Evolutionary conservation across 2,797 vertebrate genomes (phyloP), one percentile per base, ranked within the genome.

Genomic region (Rhabdomys pumilio): DNA sequence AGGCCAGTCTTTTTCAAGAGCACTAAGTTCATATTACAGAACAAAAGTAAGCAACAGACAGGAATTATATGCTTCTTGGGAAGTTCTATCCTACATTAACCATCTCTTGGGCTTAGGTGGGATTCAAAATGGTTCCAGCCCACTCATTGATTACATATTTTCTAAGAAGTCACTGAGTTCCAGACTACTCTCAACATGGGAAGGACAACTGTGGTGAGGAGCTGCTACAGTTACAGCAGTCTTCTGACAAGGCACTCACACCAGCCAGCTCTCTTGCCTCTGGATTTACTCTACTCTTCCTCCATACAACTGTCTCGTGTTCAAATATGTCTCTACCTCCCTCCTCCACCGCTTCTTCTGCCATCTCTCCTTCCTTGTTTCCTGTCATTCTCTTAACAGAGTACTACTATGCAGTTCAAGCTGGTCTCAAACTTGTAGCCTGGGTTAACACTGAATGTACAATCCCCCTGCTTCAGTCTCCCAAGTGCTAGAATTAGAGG

Each of bases 11-110:
- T 79, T 92, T 81, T 91, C 89, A 97, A 97, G 92, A 97, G 67
- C 65, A 93, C 96, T 97, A 96, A 96, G 93, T 91, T 97, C 94
- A 95, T 41, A 95, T 67, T 96, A 92, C 26, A 96, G 85, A 79
- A 98, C 83, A 98, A 79, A 98, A 91, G 85, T 57, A 89, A 94
- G 96, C 91, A 97, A 94, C 63, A 96, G 57, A 93, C 31, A 89
- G 87, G n/a, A 93, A 79, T 13, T 73, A 77, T 87, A 90, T 29
- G 77, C 5, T 87, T 92, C 59, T 41, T 91, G 17, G 38, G 61
- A 77, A 90, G 89, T 82, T 79, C 95, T 76, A 44, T 38, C 84
- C 83, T 80, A 72, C 14, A 90, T 77, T 0, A 50, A 67, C 65
- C 72, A 73, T 61, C 75, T 77, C 14, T 38, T 75, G 1, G 75